phyloP scores from a whole-genome alignment of 2,888 invertebrate species.

The Eurois occulta region DNA sequence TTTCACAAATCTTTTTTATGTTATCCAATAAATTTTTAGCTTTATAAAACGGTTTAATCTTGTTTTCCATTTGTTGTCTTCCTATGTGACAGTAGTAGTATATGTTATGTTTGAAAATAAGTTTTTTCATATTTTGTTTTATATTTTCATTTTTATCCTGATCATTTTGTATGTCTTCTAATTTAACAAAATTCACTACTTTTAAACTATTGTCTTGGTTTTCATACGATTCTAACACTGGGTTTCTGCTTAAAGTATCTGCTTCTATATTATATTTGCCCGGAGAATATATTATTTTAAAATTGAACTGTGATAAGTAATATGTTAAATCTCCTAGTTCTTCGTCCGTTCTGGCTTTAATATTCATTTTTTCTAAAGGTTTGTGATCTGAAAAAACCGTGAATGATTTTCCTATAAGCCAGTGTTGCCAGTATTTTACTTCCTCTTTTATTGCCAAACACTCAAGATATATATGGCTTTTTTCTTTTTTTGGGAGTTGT shows the following conservation, averaged over 20 bases:
- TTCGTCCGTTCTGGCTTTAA: not conserved
- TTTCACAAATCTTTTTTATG: not conserved
- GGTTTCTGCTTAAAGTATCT: conserved; percentile 4
- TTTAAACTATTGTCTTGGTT: not conserved
- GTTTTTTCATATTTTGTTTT: not conserved
- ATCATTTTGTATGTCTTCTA: not conserved
- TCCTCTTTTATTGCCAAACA: conserved; percentile 7
- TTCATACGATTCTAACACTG: not conserved
- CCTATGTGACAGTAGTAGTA: not conserved
- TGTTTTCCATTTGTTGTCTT: not conserved
- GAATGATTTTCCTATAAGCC: conserved; percentile 4
- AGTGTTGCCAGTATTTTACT: conserved; percentile 14
- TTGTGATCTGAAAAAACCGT: not conserved
- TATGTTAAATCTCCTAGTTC: not conserved
- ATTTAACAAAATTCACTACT: not conserved
- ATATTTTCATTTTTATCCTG: not conserved
- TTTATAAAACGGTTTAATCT: not conserved
- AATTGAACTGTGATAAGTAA: not conserved
- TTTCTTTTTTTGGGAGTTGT: not conserved
- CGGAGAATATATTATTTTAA: not conserved
- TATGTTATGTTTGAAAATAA: not conserved
- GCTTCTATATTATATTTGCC: conserved; percentile 14
- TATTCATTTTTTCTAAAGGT: conserved; percentile 8
- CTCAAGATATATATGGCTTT: conserved; percentile 6
- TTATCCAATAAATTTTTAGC: not conserved